Evolutionary conservation across 2,797 vertebrate species (phyloP), one percentile per base, ranked within the genome.

Genomic region (Parauchenoglanis punctatus): DNA sequence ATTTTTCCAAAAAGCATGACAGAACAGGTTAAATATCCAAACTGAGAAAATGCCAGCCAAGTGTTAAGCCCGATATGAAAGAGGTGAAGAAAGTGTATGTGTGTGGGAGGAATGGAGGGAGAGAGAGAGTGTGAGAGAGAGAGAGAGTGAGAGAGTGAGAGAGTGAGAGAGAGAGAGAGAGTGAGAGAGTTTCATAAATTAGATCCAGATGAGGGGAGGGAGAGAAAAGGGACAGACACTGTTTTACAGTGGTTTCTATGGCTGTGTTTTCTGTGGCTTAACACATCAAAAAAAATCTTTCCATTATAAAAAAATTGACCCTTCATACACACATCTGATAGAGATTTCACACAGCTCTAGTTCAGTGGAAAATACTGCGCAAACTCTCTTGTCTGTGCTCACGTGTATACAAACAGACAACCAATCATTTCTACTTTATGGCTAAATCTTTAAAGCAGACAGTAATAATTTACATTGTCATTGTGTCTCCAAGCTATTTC

Each of bases 271-370:
- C 23, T 80, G 84, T 82, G 85, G 18, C 77, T 82, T 91, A 86
- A 91, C 88, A 88, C 87, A 89, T 92, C 89, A 88, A 90, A n/a
- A 67, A 83, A 80, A 58, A 88, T 80, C 78, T 91, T 91, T 93
- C 91, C 91, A 88, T 67, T 80, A 85, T 84, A 82, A 88, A 83
- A 72, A 75, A 54, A n/a, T 46, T 86, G 83, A 88, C 88, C 83
- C 73, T n/a, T 86, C 46, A 54, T 85, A 89, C 18, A 6, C 58
- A 93, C 91, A 93, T 93, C 93, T 93, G 93, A 86, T 81, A 80
- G 54, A 80, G 61, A 91, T 93, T 93, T 92, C 18, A 52, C 75
- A 83, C 83, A 89, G 86, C 89, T 92, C 89, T 86, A 80, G 89
- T 83, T 88, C 10, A 52, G 54, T 88, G 84, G 83, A 87, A 89